Base-by-base conservation (phyloP, 2,888 invertebrate species). In the Eupeodes latifasciatus region DNA sequence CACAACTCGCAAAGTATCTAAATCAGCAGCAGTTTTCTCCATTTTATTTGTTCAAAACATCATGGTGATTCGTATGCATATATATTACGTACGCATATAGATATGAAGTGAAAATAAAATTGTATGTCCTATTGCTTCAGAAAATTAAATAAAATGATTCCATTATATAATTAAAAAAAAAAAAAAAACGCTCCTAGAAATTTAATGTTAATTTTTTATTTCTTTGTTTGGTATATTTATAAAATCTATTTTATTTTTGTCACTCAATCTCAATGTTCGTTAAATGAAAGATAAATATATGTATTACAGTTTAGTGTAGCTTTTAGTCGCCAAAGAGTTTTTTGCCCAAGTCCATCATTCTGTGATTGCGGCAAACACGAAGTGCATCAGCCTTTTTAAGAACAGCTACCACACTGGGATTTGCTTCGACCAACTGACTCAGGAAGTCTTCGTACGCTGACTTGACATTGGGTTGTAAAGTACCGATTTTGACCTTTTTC, bases 371-470 rank as follows among this genome's bases (percentile, higher is more conserved):
- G 93, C 98, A 98, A 91, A 97, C 97, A 90, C 96, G 96, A 61
- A 98, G 94, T 6, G 97, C 97, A 90, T 97, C 97, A 80, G 96
- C 96, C 92, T 97, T 97, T 93, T 97, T 97, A 62, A 98, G 94
- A 53, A 97, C 97, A 40, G 95, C 95, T 49, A 95, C 95, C 9
- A 97, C 97, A 93, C 95, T 95, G 81, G 95, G 94, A 93, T 97
- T 97, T 47, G 97, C 96, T 90, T 97, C 97, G 36, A 97, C 97
- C 91, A 98, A 94, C 93, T 97, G 96, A 91, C 97, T 97, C 6
- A 98, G 94, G 93, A 98, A 96, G 94, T 98, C 98, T 94, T 98
- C 98, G 94, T 97, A 98, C 44, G 98, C 98, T 40, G 97, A 97
- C 92, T 98, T 97, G 0, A 98, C 96, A 93, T 97, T 98, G 0